Percentiles rank a stretch among this genome's conserved stretches.
phyloP scores from a whole-genome alignment of 2,113 vertebrate genomes.

The Zosterops hypoxanthus region DNA sequence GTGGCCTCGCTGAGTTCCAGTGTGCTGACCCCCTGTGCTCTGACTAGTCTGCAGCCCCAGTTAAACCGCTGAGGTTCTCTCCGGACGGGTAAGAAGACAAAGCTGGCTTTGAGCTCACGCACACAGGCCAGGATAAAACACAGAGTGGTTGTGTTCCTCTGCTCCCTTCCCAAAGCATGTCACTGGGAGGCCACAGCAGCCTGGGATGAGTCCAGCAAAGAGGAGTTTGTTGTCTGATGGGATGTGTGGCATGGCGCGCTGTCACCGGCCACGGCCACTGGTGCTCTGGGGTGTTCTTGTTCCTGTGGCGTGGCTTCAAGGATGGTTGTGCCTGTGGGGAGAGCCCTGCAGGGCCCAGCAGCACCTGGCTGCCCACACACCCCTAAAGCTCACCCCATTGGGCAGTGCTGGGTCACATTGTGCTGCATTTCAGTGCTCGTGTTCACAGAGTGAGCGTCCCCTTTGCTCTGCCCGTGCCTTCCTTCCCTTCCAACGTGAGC shows the following conservation, averaged over 20 bases:
- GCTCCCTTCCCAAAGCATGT: not conserved
- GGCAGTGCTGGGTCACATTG: accelerated
- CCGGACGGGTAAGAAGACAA: conserved; percentile 28
- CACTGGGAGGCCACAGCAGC: not conserved
- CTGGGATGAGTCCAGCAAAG: not conserved
- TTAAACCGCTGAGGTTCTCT: not conserved
- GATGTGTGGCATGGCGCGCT: not conserved
- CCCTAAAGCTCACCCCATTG: not conserved
- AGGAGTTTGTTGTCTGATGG: not conserved
- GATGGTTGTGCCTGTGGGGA: not conserved
- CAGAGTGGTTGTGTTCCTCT: not conserved
- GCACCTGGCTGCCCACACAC: not conserved
- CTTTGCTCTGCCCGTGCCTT: not conserved
- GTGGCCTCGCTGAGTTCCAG: conserved; percentile 28
- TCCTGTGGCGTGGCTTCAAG: not conserved
- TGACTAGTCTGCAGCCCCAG: conserved; percentile 20
- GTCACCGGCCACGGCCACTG: not conserved
- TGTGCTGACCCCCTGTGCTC: conserved; percentile 32
- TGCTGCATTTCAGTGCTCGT: accelerated
- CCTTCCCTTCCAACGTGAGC: not conserved
- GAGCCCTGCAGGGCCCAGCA: not conserved
- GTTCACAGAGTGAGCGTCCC: not conserved
- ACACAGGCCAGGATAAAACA: not conserved
- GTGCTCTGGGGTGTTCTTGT: not conserved
- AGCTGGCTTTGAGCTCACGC: conserved; percentile 24